Conservation (phyloP, 2,888 invertebrate species). For the Didymodactylos carnosus region DNA sequence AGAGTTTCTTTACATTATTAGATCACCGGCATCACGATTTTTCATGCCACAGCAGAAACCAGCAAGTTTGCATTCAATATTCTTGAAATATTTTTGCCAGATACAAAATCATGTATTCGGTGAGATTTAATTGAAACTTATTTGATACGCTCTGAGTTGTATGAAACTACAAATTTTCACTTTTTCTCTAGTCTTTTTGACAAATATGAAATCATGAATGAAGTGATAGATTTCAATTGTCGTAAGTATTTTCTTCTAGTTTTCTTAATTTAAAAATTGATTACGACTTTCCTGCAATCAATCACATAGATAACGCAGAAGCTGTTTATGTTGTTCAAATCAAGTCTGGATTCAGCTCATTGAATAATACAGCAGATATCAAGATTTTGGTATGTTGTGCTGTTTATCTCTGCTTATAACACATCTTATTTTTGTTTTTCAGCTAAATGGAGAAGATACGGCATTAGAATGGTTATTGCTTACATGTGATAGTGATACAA, state of each 20-base stretch:
- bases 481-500: not conserved
- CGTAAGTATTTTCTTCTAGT: too few relatives aligned
- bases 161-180: not conserved
- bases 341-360: not conserved
- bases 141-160: too few relatives aligned
- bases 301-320: not conserved
- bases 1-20: not conserved
- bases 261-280: too few relatives aligned
- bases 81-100: not conserved
- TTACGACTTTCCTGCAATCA: too few relatives aligned
- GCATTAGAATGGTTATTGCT: not conserved
- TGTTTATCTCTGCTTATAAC: too few relatives aligned
- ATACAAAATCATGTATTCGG: not conserved
- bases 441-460: not conserved
- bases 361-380: not conserved
- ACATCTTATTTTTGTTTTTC: too few relatives aligned
- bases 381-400: too few relatives aligned
- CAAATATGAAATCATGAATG: not conserved
- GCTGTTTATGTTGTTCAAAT: not conserved
- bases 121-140: not conserved
- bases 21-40: not conserved
- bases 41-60: not conserved
- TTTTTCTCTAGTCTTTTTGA: not conserved
- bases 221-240: not conserved
- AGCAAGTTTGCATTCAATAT: not conserved